Conservation (phyloP, 2,888 invertebrate species). For the Athrips mouffetella region DNA sequence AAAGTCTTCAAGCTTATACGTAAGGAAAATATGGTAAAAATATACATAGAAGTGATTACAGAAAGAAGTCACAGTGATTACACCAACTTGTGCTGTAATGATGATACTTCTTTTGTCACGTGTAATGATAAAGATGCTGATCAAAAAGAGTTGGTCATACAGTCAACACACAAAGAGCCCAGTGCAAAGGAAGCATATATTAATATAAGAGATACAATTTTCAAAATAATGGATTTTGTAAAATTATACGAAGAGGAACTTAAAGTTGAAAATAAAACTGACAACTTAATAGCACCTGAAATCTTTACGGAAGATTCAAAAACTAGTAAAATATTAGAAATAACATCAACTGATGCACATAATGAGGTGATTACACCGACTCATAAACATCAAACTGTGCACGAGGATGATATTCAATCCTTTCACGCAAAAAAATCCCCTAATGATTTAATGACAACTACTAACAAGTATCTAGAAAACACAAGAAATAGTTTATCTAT, state of each 20-base stretch:
- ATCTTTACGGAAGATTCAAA: neutral
- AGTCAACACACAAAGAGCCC: neutral
- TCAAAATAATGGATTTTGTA: slow-evolving; percentile 41
- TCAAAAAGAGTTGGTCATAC: neutral
- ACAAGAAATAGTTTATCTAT: too few species aligned
- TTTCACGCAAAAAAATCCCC: too few species aligned
- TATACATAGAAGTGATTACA: slow-evolving; percentile 51
- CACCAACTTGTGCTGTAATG: slow-evolving; percentile 42
- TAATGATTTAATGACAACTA: too few species aligned
- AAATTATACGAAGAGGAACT: slow-evolving; percentile 37
- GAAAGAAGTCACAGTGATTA: slow-evolving; percentile 36
- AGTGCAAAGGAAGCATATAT: neutral
- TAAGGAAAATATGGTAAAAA: slow-evolving; percentile 46
- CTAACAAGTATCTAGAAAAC: too few species aligned
- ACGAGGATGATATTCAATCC: too few species aligned
- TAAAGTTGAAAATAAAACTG: slow-evolving; percentile 13
- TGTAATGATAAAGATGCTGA: neutral
- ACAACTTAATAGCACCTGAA: neutral
- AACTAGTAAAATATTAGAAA: neutral
- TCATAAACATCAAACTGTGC: too few species aligned
- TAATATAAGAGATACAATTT: slow-evolving; percentile 33
- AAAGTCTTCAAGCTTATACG: slow-evolving; percentile 49
- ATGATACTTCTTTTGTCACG: slow-evolving; percentile 17
- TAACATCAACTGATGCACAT: neutral
- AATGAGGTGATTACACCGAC: neutral